phyloP scores from a whole-genome alignment of 2,888 invertebrate species.

The Diaphora mendica region DNA sequence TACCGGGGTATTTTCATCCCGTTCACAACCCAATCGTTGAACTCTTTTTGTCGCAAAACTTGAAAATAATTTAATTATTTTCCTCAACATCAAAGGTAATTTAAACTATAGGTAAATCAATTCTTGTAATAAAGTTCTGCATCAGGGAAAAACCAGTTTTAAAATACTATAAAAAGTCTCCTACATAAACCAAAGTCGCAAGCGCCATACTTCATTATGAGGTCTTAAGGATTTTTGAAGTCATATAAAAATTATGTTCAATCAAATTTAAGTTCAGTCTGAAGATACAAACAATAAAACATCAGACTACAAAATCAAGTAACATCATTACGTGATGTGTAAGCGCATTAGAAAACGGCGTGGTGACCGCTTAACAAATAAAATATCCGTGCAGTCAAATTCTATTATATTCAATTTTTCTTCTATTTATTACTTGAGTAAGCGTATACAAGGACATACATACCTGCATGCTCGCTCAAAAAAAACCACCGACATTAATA shows the following conservation, averaged over 20 bases:
- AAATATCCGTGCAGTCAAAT: neutral
- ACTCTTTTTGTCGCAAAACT: neutral
- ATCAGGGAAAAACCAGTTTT: neutral
- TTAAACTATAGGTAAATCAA: neutral
- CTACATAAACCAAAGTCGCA: neutral
- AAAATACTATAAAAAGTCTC: neutral
- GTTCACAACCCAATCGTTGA: neutral
- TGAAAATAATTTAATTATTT: neutral
- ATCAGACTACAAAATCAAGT: no score
- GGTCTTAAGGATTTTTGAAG: neutral
- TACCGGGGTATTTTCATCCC: neutral
- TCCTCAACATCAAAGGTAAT: neutral
- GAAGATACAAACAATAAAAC: no score
- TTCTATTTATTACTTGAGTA: no score
- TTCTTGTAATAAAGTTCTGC: constrained; percentile 2
- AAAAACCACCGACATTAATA: neutral
- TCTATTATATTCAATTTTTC: neutral
- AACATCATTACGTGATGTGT: no score
- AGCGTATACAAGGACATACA: neutral
- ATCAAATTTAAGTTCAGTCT: no score
- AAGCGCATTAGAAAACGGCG: no score
- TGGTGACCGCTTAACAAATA: no score
- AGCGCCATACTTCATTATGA: neutral
- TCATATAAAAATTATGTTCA: neutral
- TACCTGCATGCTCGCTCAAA: neutral